These are phyloP conservation scores for Vidua macroura DNA, from an alignment of 2,113 vertebrate genomes.

Conservation along the genomic window DNA sequence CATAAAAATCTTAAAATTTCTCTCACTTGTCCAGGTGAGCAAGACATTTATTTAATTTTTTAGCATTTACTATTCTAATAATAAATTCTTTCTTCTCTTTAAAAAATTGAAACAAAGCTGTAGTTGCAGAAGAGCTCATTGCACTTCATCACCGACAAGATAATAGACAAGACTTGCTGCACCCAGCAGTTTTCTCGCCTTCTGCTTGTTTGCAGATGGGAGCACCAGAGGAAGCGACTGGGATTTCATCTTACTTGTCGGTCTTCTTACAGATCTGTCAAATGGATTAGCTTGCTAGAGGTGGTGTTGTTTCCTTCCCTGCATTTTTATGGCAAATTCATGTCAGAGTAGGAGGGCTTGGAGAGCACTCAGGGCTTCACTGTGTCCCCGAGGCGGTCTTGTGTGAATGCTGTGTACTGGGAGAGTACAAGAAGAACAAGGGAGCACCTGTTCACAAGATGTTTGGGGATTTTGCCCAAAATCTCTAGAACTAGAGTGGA, in stretches of 20 bases:
- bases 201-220: not conserved
- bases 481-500: not conserved
- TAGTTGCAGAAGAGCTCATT: not conserved
- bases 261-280: not conserved
- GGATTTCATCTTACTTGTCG: not conserved
- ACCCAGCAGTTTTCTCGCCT: not conserved
- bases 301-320: not conserved
- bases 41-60: not conserved
- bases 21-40: not conserved
- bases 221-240: not conserved
- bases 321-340: not conserved
- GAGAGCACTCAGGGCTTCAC: not conserved
- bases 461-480: not conserved
- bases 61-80: not conserved
- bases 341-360: not conserved
- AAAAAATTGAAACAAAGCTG: not conserved
- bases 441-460: not conserved
- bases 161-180: not conserved
- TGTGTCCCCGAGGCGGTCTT: not conserved
- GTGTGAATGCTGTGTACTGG: not conserved
- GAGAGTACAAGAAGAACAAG: not conserved
- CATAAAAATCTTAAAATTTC: not conserved
- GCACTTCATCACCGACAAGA: not conserved
- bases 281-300: not conserved
- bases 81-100: not conserved